These are phyloP conservation scores for Ptychadena robeensis DNA, from an alignment of 2,797 vertebrate genomes.

Conservation along the genomic window DNA sequence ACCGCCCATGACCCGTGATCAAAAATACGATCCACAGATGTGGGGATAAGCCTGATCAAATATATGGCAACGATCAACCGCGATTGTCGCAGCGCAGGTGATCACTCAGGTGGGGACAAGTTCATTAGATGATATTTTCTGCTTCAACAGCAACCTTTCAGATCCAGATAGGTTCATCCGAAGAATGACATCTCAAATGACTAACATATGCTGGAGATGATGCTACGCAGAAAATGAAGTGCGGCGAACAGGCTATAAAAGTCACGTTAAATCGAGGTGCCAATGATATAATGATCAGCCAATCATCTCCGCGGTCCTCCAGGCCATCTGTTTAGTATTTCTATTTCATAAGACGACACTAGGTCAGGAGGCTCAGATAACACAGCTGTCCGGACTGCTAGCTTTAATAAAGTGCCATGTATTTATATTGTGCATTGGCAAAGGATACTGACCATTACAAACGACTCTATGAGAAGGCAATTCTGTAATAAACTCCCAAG, in stretches of 20 bases:
- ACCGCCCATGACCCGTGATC: no score
- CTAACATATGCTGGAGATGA: neutral
- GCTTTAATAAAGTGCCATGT: neutral
- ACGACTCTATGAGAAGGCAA: neutral
- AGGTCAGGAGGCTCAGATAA: slow-evolving; percentile 13
- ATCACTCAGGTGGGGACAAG: no score
- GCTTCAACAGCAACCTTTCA: neutral
- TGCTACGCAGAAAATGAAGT: neutral
- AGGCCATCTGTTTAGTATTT: slow-evolving; percentile 27
- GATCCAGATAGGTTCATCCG: neutral
- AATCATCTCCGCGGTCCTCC: slow-evolving; percentile 12
- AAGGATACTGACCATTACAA: neutral
- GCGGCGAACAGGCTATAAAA: neutral
- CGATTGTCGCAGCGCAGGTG: no score
- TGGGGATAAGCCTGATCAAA: no score
- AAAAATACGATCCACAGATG: no score
- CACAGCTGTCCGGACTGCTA: slow-evolving; percentile 21
- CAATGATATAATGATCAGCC: slow-evolving; percentile 59
- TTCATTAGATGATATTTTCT: neutral
- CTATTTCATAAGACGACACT: slow-evolving; percentile 16
- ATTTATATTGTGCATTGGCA: slow-evolving; percentile 13
- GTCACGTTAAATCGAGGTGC: neutral
- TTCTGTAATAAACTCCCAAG: neutral
- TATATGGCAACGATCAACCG: no score
- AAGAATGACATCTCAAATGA: slow-evolving; percentile 4